These are phyloP conservation scores for Tenthredo mesomela DNA, from an alignment of 2,888 invertebrate genomes.

Conservation along the genomic window DNA sequence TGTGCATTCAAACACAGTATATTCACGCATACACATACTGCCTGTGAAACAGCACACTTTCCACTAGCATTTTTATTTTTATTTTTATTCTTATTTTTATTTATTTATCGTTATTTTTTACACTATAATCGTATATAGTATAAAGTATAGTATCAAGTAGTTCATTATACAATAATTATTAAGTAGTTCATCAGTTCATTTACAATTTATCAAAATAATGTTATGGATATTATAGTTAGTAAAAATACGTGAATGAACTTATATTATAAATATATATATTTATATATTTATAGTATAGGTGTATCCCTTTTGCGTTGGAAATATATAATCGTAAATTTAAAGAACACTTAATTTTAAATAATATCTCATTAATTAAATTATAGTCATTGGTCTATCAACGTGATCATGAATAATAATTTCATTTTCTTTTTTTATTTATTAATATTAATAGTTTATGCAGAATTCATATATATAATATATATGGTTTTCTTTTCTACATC, in stretches of 20 bases:
- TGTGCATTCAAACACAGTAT: constrained; percentile 48
- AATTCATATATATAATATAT: neutral
- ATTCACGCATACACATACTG: constrained; percentile 8
- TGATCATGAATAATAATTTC: constrained; percentile 66
- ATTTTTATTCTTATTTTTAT: neutral
- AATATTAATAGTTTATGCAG: constrained; percentile 47
- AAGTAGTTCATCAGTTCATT: constrained; percentile 71
- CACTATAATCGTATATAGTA: constrained; percentile 13
- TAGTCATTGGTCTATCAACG: constrained; percentile 76
- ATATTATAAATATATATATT: neutral
- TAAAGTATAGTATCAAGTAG: constrained; percentile 31
- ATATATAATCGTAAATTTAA: neutral
- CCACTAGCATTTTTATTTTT: constrained; percentile 8
- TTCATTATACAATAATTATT: constrained; percentile 61
- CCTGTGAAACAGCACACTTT: constrained; percentile 41
- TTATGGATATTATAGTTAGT: constrained; percentile 64
- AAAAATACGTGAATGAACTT: constrained; percentile 63
- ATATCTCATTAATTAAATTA: constrained; percentile 71
- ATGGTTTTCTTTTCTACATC: neutral
- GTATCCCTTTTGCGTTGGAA: constrained; percentile 5
- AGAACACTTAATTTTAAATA: constrained; percentile 65
- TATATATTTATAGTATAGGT: neutral
- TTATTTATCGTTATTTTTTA: neutral
- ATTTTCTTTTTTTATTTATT: constrained; percentile 34
- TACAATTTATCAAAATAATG: constrained; percentile 71